These are phyloP conservation scores for Chroicocephalus ridibundus DNA, from an alignment of 2,113 vertebrate genomes.

Conservation along the genomic window DNA sequence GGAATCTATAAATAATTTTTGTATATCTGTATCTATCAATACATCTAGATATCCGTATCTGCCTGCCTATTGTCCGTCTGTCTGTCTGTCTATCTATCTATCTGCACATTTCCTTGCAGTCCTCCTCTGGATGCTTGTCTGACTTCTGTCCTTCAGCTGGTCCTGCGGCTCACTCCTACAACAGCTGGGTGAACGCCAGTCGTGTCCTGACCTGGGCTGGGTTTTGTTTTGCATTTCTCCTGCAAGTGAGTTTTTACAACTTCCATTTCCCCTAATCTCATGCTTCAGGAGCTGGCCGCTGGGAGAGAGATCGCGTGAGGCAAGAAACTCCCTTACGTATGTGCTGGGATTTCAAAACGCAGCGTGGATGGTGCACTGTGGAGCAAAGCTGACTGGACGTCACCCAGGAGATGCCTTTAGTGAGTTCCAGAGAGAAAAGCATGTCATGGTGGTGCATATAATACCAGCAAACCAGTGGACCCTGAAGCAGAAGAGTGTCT, in stretches of 20 bases:
- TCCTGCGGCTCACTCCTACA: neutral
- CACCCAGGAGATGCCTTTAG: constrained; percentile 21
- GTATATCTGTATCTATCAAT: neutral
- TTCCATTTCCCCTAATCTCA: neutral
- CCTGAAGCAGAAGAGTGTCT: neutral
- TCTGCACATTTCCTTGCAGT: neutral
- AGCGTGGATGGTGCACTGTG: neutral
- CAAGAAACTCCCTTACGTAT: neutral
- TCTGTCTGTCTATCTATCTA: neutral
- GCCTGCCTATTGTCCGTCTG: neutral
- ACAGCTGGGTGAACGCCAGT: neutral
- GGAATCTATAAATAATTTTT: neutral
- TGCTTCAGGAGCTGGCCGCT: neutral
- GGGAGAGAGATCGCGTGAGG: neutral
- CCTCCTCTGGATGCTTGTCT: neutral
- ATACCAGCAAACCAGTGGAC: neutral
- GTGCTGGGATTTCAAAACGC: neutral
- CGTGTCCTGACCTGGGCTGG: neutral
- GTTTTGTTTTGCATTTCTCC: neutral
- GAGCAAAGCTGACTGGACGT: constrained; percentile 17
- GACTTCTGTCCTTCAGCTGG: neutral
- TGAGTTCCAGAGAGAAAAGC: constrained; percentile 14
- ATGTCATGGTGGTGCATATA: neutral
- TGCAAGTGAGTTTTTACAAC: neutral
- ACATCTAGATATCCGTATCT: too few relatives aligned